These are phyloP conservation scores for Falco naumanni DNA, from an alignment of 2,797 vertebrate species.

Conservation along the genomic window DNA sequence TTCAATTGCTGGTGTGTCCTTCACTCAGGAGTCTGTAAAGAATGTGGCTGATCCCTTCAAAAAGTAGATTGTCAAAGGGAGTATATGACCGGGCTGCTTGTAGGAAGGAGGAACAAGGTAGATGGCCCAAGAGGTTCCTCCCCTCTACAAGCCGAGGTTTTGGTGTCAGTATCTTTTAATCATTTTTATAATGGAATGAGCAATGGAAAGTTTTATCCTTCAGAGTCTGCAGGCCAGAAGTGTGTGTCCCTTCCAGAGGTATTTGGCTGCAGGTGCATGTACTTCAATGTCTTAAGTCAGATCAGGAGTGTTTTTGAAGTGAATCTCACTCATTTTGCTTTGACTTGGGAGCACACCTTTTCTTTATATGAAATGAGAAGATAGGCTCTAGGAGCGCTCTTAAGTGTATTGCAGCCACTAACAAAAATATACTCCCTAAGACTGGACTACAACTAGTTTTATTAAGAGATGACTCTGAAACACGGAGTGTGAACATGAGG, in stretches of 20 bases:
- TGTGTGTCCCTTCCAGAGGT: background rate
- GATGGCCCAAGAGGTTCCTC: background rate
- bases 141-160: background rate
- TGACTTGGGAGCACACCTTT: background rate
- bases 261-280: background rate
- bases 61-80: background rate
- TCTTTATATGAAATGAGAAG: background rate
- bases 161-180: background rate
- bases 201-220: background rate
- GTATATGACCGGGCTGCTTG: background rate
- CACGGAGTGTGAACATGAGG: rapidly evolving
- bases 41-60: background rate
- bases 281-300: background rate
- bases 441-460: background rate
- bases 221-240: background rate
- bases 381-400: background rate
- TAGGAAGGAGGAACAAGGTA: background rate
- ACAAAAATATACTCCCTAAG: background rate
- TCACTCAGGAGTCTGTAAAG: background rate
- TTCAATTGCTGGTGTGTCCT: background rate
- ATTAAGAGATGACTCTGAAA: background rate
- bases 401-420: background rate
- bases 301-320: background rate
- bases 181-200: background rate
- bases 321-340: background rate